Conservation (phyloP, 2,797 vertebrate species). For the Triplophysa bombifrons region DNA sequence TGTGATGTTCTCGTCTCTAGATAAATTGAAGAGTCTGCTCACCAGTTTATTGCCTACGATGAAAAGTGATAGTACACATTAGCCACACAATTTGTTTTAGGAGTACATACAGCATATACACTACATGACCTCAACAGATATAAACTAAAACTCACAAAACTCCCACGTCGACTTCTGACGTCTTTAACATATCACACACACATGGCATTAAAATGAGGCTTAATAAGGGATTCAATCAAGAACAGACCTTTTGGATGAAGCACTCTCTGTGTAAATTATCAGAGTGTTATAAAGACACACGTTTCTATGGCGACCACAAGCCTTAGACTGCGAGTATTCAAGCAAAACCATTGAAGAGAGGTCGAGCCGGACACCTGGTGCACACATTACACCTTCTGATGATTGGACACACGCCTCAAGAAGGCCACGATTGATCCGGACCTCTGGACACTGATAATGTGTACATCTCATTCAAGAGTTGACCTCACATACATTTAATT, state of each 20-base stretch:
- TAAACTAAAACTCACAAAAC: neutral
- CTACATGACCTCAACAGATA: neutral
- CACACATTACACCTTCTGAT: slow-evolving; percentile 8
- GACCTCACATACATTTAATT: neutral
- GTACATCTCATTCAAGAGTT: slow-evolving; percentile 3
- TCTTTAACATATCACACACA: slow-evolving; percentile 29
- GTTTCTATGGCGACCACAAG: slow-evolving; percentile 79
- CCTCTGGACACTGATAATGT: neutral
- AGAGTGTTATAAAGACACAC: slow-evolving; percentile 51
- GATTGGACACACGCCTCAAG: neutral
- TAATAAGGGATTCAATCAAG: slow-evolving; percentile 30
- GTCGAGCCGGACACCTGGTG: neutral
- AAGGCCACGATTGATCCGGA: neutral
- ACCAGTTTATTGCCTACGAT: neutral
- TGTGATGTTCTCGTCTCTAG: neutral
- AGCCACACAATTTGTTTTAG: neutral
- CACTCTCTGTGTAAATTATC: slow-evolving; percentile 40
- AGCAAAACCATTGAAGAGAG: slow-evolving; percentile 8
- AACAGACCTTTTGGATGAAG: slow-evolving; percentile 27
- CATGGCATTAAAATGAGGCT: slow-evolving; percentile 20
- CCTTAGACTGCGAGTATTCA: slow-evolving; percentile 8
- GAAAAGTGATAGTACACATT: neutral
- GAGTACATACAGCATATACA: neutral
- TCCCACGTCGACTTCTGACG: neutral
- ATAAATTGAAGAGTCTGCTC: neutral